Percentiles rank a stretch among this genome's conserved stretches.
Evolutionary conservation across 2,888 invertebrate species (phyloP).

Genomic region (Zonitis immaculata): DNA sequence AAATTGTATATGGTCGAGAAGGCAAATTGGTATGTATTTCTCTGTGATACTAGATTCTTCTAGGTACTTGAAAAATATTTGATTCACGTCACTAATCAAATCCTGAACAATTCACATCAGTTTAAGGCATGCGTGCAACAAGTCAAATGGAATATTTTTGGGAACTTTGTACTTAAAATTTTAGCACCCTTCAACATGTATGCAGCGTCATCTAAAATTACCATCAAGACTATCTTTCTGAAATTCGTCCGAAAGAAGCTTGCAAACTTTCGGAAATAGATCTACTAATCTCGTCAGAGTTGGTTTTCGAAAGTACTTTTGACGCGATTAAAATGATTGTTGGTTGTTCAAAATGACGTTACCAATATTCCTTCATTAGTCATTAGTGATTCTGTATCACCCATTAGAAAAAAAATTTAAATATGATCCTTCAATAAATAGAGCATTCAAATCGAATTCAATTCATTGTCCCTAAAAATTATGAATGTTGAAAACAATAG

Average conservation of each 20-base stretch:
- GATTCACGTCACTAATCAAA: not conserved
- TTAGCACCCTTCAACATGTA: not conserved
- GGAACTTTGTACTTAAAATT: not conserved
- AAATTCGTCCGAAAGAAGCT: not conserved
- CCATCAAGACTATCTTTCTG: not conserved
- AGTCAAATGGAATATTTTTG: not conserved
- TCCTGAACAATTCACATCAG: not conserved
- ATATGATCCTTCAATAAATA: no score
- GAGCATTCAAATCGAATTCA: no score
- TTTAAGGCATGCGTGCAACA: constrained; percentile 2
- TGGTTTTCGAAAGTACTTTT: no score
- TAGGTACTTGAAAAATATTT: not conserved
- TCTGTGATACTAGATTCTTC: not conserved
- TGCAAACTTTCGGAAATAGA: no score
- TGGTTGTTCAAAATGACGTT: no score
- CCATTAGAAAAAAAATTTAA: no score
- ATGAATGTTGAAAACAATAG: no score
- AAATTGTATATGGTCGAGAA: not conserved
- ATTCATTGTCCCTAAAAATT: no score
- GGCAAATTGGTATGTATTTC: not conserved
- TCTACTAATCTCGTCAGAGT: no score
- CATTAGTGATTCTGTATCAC: no score
- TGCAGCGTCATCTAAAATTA: not conserved
- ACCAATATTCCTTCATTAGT: no score
- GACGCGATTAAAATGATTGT: no score